phyloP scores from a whole-genome alignment of 2,888 invertebrate genomes.

The Cantharis rufa region DNA sequence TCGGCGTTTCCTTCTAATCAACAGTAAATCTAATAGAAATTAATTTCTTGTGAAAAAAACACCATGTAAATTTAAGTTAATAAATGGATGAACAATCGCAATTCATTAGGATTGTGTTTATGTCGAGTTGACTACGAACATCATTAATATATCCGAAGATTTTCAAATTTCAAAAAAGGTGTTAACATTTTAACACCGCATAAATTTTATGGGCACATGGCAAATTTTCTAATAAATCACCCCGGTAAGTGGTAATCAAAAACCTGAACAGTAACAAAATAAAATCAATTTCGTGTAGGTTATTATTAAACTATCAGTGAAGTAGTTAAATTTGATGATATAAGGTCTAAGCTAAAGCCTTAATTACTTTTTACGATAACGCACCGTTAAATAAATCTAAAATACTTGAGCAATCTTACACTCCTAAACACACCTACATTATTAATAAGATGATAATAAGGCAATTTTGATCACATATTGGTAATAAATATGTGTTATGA shows the following conservation, averaged over 20 bases:
- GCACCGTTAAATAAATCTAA: not conserved
- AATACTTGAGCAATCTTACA: not conserved
- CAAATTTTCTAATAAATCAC: not conserved
- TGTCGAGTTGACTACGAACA: not conserved
- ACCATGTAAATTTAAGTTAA: not conserved
- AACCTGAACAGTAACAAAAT: not conserved
- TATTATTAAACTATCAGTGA: not conserved
- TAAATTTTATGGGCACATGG: not conserved
- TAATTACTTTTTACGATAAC: not conserved
- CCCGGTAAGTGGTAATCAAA: not conserved
- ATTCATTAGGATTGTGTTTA: not conserved
- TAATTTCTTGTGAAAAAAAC: not conserved
- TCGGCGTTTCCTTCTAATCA: not conserved
- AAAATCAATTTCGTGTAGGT: not conserved
- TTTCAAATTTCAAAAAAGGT: not conserved
- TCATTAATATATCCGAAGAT: not conserved
- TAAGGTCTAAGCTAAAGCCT: not conserved
- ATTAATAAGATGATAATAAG: not conserved
- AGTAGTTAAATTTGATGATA: not conserved
- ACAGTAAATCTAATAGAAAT: not conserved
- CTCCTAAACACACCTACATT: not conserved
- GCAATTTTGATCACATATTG: not conserved
- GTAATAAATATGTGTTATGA: not conserved
- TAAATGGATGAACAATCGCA: not conserved
- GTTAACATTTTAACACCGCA: not conserved